A percentile compares a stretch with the other conserved stretches of the same genome.
phyloP scores from a whole-genome alignment of 2,113 vertebrate genomes.

The Rhizomys pruinosus region DNA sequence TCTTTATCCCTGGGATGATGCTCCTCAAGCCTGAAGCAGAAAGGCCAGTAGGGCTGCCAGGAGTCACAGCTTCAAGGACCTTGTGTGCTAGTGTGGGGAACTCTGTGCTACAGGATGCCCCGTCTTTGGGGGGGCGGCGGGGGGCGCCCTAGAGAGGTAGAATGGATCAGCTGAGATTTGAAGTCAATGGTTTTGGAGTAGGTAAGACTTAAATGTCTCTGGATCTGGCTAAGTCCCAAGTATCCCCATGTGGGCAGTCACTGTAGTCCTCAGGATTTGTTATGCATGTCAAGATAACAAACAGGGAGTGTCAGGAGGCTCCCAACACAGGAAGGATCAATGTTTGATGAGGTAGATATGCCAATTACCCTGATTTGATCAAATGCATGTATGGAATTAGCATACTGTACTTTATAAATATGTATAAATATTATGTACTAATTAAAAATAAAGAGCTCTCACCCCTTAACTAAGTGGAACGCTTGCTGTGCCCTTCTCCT shows the following conservation, averaged over 20 bases:
- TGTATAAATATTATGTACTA: background rate
- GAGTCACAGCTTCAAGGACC: constrained; percentile 18
- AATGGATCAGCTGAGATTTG: background rate
- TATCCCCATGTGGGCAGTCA: background rate
- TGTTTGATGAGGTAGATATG: background rate
- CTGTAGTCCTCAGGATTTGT: background rate
- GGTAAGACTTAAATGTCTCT: background rate
- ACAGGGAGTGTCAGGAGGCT: background rate
- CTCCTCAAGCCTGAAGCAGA: constrained; percentile 64
- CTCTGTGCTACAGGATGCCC: background rate
- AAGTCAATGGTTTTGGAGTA: background rate
- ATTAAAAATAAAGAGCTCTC: constrained; percentile 10
- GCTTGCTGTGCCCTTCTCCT: background rate
- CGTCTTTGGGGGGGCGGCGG: no score
- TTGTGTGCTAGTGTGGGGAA: background rate
- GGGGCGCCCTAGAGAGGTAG: background rate
- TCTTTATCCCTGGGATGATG: constrained; percentile 58
- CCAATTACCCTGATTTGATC: background rate
- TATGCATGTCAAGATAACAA: background rate
- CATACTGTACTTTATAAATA: background rate
- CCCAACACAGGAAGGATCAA: background rate
- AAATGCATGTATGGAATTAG: background rate
- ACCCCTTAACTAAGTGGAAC: background rate
- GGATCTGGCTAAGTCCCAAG: background rate
- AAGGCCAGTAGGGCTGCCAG: constrained; percentile 46